Evolutionary conservation across 2,797 vertebrate species (phyloP), one percentile per base, ranked within the genome.

Genomic region (Synanceia verrucosa): DNA sequence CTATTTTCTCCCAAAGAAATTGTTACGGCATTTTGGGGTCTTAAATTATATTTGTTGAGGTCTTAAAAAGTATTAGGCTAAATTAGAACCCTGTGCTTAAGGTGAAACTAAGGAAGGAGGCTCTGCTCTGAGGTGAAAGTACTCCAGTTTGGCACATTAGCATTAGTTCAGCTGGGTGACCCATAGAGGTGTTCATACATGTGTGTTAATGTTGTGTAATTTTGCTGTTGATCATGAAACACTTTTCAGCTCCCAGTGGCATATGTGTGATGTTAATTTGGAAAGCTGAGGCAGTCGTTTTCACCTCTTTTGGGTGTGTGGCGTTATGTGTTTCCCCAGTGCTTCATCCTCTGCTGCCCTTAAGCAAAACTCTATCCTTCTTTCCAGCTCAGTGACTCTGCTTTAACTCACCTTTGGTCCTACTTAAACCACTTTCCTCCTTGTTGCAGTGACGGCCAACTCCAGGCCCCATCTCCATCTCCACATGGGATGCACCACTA

Each of bases 381-480:
- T 84, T 88, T 84, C 76, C 80, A 82, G 73, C 81, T 89, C 82
- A 75, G 66, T 87, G 78, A 53, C 46, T 86, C 73, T 78, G 77
- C 68, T 76, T 81, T 70, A 74, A 64, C 73, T 87, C 86, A 88
- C 87, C 81, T 88, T 82, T 83, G 78, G 47, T 73, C 73, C 65
- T 66, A 47, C 69, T 86, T 80, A 74, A 78, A 71, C 69, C 60
- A 65, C 67, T 70, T 78, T 77, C 37, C 65, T 81, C 29, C 58
- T 70, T 73, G 70, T 60, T 65, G 13, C 62, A 44, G 61, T 75
- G 52, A 68, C 80, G 4, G 14, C 24, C 31, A 34, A 28, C 26
- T 65, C 33, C 8, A 21, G 34, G 52, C 46, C 51, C 47, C 69
- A 74, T 77, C 73, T 52, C 50, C 44, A 6, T 33, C 58, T 70